These are phyloP conservation scores for Drosophila cognata DNA, from an alignment of 2,888 invertebrate genomes.

Conservation along the genomic window DNA sequence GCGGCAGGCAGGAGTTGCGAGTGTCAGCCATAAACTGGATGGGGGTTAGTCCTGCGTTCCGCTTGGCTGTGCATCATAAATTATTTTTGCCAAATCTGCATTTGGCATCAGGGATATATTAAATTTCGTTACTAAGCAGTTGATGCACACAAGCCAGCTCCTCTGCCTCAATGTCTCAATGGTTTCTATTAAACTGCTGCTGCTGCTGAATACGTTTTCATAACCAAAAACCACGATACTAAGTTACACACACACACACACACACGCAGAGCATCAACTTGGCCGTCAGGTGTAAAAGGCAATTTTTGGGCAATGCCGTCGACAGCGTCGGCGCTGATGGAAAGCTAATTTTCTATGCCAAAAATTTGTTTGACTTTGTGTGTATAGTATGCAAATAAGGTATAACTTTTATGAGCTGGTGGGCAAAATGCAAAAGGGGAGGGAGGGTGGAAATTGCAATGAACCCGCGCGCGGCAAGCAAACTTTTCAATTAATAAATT, in stretches of 20 bases:
- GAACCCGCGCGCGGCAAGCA: slow-evolving; percentile 50
- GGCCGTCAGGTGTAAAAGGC: slow-evolving; percentile 47
- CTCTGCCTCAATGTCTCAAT: slow-evolving; percentile 30
- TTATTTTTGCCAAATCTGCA: slow-evolving; percentile 74
- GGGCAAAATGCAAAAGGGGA: no score
- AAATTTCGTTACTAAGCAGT: slow-evolving; percentile 24
- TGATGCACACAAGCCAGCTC: slow-evolving; percentile 4
- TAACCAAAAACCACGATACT: slow-evolving; percentile 41
- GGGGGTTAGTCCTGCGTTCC: slow-evolving; percentile 21
- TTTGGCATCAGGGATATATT: slow-evolving; percentile 48
- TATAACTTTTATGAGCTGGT: slow-evolving; percentile 58
- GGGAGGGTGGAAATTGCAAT: slow-evolving; percentile 28
- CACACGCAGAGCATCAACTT: slow-evolving; percentile 8
- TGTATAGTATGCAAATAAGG: slow-evolving; percentile 1
- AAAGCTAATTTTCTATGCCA: slow-evolving; percentile 67
- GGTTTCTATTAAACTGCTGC: slow-evolving; percentile 39
- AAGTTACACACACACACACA: slow-evolving; percentile 9
- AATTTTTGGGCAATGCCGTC: slow-evolving; percentile 39
- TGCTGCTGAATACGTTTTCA: slow-evolving; percentile 52
- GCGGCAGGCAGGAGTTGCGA: neutral
- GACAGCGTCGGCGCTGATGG: slow-evolving; percentile 56
- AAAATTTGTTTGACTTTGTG: slow-evolving; percentile 57
- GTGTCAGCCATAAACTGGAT: slow-evolving; percentile 18
- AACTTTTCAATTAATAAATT: slow-evolving; percentile 77
- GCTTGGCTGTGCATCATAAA: slow-evolving; percentile 66